Percentiles rank a stretch among this genome's conserved stretches.
phyloP scores from a whole-genome alignment of 1,140 invertebrate genomes.

The Microplitis demolitor region DNA sequence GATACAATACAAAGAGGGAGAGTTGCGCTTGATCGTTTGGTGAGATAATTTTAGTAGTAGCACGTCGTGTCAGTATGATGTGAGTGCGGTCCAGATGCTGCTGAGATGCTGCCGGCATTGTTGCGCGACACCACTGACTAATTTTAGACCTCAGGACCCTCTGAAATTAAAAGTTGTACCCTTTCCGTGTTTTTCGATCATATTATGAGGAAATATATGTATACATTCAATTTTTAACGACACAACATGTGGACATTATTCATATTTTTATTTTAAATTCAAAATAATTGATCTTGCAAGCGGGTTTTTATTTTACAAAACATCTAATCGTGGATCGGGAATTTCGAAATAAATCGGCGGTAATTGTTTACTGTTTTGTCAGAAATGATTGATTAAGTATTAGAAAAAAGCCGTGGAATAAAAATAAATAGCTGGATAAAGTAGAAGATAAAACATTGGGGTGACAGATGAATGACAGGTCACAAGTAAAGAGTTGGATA shows the following conservation, averaged over 20 bases:
- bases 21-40: slow-evolving; percentile 31
- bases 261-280: background rate
- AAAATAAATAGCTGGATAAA: background rate
- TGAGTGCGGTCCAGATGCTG: slow-evolving; percentile 40
- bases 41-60: slow-evolving; percentile 39
- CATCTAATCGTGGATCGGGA: too few species aligned
- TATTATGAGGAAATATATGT: slow-evolving; percentile 10
- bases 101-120: slow-evolving; percentile 38
- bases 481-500: slow-evolving; percentile 26
- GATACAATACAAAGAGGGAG: background rate
- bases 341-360: too few species aligned
- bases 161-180: slow-evolving; percentile 16
- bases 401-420: too few species aligned
- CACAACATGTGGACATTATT: background rate
- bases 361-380: too few species aligned
- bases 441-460: slow-evolving; percentile 1
- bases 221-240: background rate
- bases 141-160: slow-evolving; percentile 38
- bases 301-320: too few species aligned
- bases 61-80: background rate
- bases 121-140: slow-evolving; percentile 37
- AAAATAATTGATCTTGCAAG: background rate
- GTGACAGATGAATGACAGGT: slow-evolving; percentile 33
- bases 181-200: slow-evolving; percentile 28
- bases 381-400: too few species aligned